Percentiles rank a stretch among this genome's conserved stretches.
These are phyloP conservation scores for Synergus laeviventris DNA, from an alignment of 2,888 invertebrate genomes.

Conservation along the genomic window DNA sequence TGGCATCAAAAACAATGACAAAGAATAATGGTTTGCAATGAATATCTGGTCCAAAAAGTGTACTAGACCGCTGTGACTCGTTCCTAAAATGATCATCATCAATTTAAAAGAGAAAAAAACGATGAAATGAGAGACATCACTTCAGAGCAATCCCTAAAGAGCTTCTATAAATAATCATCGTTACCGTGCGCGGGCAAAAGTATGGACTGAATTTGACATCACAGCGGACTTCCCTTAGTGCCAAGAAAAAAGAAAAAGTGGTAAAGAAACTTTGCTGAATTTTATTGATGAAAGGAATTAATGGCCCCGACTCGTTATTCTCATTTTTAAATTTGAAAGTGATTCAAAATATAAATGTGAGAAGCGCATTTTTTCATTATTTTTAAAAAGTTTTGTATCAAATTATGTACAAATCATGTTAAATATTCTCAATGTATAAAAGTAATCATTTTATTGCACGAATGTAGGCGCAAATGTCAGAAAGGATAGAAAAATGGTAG, in stretches of 20 bases:
- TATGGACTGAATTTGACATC: conserved; percentile 28
- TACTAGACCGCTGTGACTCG: not conserved
- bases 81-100: conserved; percentile 6
- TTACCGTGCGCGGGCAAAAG: conserved; percentile 21
- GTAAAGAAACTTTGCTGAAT: not conserved
- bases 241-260: conserved; percentile 23
- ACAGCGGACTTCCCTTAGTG: conserved; percentile 28
- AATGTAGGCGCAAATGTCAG: no score
- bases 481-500: no score
- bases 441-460: no score
- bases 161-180: conserved; percentile 27
- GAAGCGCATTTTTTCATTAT: no score
- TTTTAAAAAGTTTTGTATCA: no score
- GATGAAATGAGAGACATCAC: not conserved
- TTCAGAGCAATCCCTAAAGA: conserved; percentile 13
- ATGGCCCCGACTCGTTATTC: not conserved
- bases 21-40: not conserved
- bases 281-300: not conserved
- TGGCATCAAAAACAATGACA: not conserved
- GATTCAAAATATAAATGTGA: no score
- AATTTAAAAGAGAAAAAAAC: not conserved
- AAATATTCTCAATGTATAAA: no score
- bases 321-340: no score
- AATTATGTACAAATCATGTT: no score
- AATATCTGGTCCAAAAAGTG: not conserved